These are phyloP conservation scores for Entomyzon cyanotis DNA, from an alignment of 2,113 vertebrate genomes.

Conservation along the genomic window DNA sequence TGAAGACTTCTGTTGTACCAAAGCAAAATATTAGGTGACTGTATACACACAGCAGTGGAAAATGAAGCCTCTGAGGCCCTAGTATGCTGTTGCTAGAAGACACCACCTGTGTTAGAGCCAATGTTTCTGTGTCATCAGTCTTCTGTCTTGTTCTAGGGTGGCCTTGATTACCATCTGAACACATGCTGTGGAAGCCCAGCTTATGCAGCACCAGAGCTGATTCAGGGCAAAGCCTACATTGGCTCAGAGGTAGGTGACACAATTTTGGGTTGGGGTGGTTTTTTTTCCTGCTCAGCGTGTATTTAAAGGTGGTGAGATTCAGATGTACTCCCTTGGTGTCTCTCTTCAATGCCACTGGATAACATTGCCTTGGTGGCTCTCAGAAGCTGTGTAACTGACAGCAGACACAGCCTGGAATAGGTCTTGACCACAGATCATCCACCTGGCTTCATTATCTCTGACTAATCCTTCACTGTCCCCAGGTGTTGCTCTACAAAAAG, in stretches of 20 bases:
- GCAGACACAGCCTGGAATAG: background rate
- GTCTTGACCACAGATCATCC: background rate
- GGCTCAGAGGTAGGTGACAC: slow-evolving; percentile 86
- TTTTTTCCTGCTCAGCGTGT: rapidly evolving
- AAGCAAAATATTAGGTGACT: background rate
- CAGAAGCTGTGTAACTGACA: background rate
- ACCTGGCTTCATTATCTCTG: background rate
- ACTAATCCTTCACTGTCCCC: background rate
- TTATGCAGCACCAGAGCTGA: slow-evolving; percentile 93
- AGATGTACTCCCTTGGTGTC: background rate
- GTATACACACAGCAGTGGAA: background rate
- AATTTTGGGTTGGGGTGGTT: rapidly evolving
- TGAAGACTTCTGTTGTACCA: background rate
- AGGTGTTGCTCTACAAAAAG: background rate
- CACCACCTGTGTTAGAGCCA: background rate
- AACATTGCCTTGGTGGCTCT: background rate
- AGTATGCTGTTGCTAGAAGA: background rate
- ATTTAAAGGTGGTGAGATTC: background rate
- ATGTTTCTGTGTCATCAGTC: background rate
- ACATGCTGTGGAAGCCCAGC: slow-evolving; percentile 95
- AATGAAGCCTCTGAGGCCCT: background rate
- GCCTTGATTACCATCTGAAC: slow-evolving; percentile 86
- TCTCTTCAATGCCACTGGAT: rapidly evolving
- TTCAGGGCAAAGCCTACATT: slow-evolving; percentile 93
- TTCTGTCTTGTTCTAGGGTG: slow-evolving; percentile 74